phyloP scores from a whole-genome alignment of 2,113 vertebrate species.

The Apeltes quadracus region DNA sequence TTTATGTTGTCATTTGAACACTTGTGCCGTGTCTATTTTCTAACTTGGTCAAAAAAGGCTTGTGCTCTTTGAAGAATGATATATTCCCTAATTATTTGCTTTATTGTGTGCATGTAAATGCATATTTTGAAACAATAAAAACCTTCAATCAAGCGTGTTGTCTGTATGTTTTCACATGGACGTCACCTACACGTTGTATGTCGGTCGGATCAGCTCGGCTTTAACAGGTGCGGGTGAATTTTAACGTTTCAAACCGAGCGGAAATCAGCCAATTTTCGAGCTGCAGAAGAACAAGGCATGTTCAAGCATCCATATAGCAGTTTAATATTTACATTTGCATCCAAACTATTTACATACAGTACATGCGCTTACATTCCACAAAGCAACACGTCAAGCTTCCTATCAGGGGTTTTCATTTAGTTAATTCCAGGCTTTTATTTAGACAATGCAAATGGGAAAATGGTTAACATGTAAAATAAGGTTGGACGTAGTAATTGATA shows the following conservation, averaged over 20 bases:
- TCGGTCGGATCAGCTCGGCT: neutral
- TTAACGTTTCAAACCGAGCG: neutral
- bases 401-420: slow-evolving; percentile 12
- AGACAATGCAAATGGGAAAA: neutral
- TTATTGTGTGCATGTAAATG: slow-evolving; percentile 89
- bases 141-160: slow-evolving; percentile 71
- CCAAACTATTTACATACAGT: slow-evolving; percentile 70
- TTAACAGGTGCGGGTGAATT: neutral
- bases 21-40: slow-evolving; percentile 85
- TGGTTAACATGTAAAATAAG: neutral
- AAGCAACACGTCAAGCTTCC: slow-evolving; percentile 32
- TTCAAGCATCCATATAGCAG: slow-evolving; percentile 35
- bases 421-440: slow-evolving; percentile 11
- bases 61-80: slow-evolving; percentile 83
- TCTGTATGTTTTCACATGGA: neutral
- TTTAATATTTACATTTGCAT: slow-evolving; percentile 71
- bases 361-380: slow-evolving; percentile 67
- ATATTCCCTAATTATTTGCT: slow-evolving; percentile 84
- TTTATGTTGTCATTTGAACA: slow-evolving; percentile 83
- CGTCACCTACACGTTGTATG: neutral
- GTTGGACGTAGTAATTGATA: slow-evolving; percentile 3
- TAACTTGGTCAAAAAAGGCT: slow-evolving; percentile 76
- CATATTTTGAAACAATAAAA: slow-evolving; percentile 90
- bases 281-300: neutral
- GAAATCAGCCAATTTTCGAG: neutral